phyloP scores from a whole-genome alignment of 2,888 invertebrate species.

The Drosophila neotestacea region DNA sequence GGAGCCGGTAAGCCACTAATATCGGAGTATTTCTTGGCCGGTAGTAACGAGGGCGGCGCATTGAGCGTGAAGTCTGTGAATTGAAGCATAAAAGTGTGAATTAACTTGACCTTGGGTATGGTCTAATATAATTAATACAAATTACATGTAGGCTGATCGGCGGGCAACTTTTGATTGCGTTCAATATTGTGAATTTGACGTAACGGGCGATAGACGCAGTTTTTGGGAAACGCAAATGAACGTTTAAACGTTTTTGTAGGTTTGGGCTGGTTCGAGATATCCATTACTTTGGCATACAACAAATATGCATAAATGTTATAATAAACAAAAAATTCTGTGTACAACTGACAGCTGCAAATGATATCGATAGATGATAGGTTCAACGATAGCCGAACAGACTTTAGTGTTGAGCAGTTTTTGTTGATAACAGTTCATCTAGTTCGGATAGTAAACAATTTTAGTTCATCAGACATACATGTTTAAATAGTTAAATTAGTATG shows the following conservation, averaged over 20 bases:
- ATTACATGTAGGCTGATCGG: slow-evolving; percentile 57
- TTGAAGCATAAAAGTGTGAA: slow-evolving; percentile 6
- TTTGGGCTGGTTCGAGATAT: slow-evolving; percentile 14
- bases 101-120: background rate
- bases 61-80: slow-evolving; percentile 93
- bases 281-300: slow-evolving; percentile 18
- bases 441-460: background rate
- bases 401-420: too few relatives aligned
- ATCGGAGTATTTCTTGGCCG: slow-evolving; percentile 97
- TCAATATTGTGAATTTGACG: slow-evolving; percentile 69
- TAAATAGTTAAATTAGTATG: background rate
- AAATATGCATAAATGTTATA: slow-evolving; percentile 2
- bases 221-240: slow-evolving; percentile 57
- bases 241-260: slow-evolving; percentile 52
- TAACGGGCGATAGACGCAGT: slow-evolving; percentile 63
- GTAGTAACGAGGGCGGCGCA: slow-evolving; percentile 95
- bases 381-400: too few relatives aligned
- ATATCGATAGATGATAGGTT: too few relatives aligned
- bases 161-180: slow-evolving; percentile 50
- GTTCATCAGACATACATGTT: background rate
- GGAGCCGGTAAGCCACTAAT: slow-evolving; percentile 94
- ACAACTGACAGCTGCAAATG: background rate
- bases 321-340: background rate
- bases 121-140: slow-evolving; percentile 8
- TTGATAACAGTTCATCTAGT: background rate